Percentiles rank a stretch among this genome's conserved stretches.
These are phyloP conservation scores for Mythimna pallens DNA, from an alignment of 2,888 invertebrate species.

Conservation along the genomic window DNA sequence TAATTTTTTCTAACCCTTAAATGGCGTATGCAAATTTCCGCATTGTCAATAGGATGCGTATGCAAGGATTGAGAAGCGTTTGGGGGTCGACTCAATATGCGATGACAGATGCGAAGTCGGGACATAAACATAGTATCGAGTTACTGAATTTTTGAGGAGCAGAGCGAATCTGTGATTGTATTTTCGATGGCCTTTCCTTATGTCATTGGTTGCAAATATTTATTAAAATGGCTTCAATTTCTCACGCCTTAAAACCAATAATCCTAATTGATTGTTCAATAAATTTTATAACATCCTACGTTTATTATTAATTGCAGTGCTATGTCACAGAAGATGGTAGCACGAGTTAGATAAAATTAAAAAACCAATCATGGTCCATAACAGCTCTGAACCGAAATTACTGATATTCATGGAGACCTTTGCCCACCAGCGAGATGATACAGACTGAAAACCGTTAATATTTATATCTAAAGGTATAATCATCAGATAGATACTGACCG, in stretches of 20 bases:
- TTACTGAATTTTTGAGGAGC: slow-evolving; percentile 71
- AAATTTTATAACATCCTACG: not conserved
- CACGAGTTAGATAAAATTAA: not conserved
- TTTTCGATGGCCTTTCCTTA: slow-evolving; percentile 51
- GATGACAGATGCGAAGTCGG: slow-evolving; percentile 87
- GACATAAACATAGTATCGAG: slow-evolving; percentile 79
- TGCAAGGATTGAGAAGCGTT: slow-evolving; percentile 69
- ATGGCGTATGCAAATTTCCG: slow-evolving; percentile 87
- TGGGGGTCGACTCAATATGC: slow-evolving; percentile 83
- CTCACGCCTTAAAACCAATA: slow-evolving; percentile 34
- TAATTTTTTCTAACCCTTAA: slow-evolving; percentile 84
- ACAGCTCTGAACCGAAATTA: not conserved
- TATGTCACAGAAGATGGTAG: not conserved
- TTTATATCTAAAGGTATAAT: not conserved
- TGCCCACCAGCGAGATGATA: not conserved
- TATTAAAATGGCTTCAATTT: slow-evolving; percentile 12
- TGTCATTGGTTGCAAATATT: slow-evolving; percentile 23
- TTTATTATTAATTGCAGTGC: not conserved
- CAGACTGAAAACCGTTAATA: not conserved
- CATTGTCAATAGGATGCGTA: slow-evolving; percentile 72
- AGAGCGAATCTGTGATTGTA: slow-evolving; percentile 54
- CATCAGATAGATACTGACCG: not conserved
- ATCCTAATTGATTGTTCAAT: slow-evolving; percentile 18
- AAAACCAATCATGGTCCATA: not conserved
- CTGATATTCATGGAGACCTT: not conserved